Percentiles rank a stretch among this genome's conserved stretches.
Evolutionary conservation across 2,888 invertebrate species (phyloP).

Genomic region (Tenthredo notha): DNA sequence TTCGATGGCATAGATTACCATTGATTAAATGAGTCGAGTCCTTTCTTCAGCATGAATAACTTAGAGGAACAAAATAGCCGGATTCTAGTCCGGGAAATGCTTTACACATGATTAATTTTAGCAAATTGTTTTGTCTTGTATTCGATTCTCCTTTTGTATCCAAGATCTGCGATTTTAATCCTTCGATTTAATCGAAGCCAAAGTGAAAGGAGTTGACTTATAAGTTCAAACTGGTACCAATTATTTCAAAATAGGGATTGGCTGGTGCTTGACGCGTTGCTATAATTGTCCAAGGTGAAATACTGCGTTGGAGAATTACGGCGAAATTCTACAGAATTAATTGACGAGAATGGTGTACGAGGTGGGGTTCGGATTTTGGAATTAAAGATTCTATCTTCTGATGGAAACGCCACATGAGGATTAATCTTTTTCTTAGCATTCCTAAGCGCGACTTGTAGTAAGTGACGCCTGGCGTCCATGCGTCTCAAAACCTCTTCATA

Average conservation of each 20-base stretch:
- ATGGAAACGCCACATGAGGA: conserved; percentile 76
- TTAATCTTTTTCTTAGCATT: conserved; percentile 81
- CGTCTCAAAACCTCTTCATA: conserved; percentile 77
- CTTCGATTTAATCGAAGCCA: background rate
- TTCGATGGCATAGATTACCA: background rate
- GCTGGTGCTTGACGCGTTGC: background rate
- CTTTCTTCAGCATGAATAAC: background rate
- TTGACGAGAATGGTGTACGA: background rate
- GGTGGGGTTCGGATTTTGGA: background rate
- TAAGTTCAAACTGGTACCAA: conserved; percentile 5
- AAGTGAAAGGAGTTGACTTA: background rate
- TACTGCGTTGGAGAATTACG: conserved; percentile 20
- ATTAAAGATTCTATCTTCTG: background rate
- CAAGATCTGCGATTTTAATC: background rate
- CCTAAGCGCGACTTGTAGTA: conserved; percentile 77
- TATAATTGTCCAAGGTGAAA: background rate
- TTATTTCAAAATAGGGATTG: conserved; percentile 20
- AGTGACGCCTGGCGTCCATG: conserved; percentile 77
- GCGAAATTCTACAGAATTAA: conserved; percentile 9
- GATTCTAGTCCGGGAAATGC: background rate
- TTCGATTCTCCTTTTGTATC: background rate
- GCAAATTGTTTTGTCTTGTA: background rate
- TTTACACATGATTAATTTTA: background rate
- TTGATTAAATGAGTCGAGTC: background rate
- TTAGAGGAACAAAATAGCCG: background rate